Conservation (phyloP, 2,797 vertebrate genomes). For the Labeo calbasu region DNA sequence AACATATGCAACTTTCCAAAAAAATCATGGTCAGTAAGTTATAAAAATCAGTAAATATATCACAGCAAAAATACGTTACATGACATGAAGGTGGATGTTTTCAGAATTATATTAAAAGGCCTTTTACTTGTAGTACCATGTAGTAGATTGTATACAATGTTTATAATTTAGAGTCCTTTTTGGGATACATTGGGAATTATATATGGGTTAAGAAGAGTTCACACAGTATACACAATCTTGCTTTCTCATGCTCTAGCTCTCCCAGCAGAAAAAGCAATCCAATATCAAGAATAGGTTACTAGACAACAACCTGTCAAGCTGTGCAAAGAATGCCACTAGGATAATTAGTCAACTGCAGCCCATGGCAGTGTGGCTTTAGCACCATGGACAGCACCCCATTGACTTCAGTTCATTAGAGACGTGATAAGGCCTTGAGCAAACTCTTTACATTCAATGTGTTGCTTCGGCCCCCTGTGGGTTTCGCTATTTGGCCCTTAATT, state of each 20-base stretch:
- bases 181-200: no score
- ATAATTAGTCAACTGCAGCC: constrained; percentile 72
- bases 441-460: constrained; percentile 48
- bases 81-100: no score
- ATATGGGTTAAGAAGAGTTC: no score
- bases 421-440: constrained; percentile 72
- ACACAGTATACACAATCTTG: neutral
- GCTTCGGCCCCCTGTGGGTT: constrained; percentile 6
- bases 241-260: constrained; percentile 27
- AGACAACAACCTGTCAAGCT: constrained; percentile 56
- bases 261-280: constrained; percentile 61
- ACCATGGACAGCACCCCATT: constrained; percentile 70
- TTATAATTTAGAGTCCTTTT: no score
- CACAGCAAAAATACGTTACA: no score
- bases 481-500: constrained; percentile 28
- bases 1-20: no score
- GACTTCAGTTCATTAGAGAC: constrained; percentile 74
- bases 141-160: no score
- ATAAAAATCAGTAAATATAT: no score
- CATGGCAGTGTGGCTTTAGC: constrained; percentile 66
- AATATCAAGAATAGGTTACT: constrained; percentile 47
- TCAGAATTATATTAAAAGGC: no score
- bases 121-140: no score
- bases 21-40: no score
- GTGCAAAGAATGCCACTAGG: constrained; percentile 67